A percentile compares a stretch with the other conserved stretches of the same genome.
phyloP scores from a whole-genome alignment of 2,797 vertebrate species.

The Phrynocephalus guinanensis region DNA sequence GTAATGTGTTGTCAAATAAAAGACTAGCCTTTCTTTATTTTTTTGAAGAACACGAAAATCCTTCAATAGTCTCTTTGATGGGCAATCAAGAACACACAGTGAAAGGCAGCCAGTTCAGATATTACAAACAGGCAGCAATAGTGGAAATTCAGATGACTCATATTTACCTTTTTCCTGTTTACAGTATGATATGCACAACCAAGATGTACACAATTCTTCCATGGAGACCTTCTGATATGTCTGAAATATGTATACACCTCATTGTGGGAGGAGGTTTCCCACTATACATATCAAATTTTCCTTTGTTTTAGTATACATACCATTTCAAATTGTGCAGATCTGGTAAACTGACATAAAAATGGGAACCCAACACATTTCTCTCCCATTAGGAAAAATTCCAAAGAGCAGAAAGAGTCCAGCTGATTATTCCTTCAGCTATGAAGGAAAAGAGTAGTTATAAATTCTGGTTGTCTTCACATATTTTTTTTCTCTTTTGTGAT shows the following conservation, averaged over 20 bases:
- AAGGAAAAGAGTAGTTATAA: too few relatives aligned
- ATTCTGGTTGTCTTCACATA: neutral
- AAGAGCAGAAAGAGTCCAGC: too few relatives aligned
- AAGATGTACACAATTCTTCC: neutral
- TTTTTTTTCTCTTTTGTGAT: neutral
- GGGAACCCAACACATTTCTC: too few relatives aligned
- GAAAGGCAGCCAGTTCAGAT: neutral
- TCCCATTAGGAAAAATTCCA: too few relatives aligned
- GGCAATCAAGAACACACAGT: neutral
- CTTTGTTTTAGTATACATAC: too few relatives aligned
- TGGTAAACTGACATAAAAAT: too few relatives aligned
- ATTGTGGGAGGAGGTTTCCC: too few relatives aligned
- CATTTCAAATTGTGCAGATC: too few relatives aligned
- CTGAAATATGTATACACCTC: neutral
- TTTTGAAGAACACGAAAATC: neutral
- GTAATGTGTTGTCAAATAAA: neutral
- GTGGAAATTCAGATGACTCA: neutral
- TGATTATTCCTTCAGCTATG: too few relatives aligned
- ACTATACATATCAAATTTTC: too few relatives aligned
- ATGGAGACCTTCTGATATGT: neutral
- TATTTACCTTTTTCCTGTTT: neutral
- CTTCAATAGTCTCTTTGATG: conserved; percentile 16
- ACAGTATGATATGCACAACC: neutral
- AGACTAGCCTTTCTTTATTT: neutral
- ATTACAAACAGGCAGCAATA: neutral